Evolutionary conservation across 2,797 vertebrate genomes (phyloP).

Genomic region (Ctenopoma kingsleyae): DNA sequence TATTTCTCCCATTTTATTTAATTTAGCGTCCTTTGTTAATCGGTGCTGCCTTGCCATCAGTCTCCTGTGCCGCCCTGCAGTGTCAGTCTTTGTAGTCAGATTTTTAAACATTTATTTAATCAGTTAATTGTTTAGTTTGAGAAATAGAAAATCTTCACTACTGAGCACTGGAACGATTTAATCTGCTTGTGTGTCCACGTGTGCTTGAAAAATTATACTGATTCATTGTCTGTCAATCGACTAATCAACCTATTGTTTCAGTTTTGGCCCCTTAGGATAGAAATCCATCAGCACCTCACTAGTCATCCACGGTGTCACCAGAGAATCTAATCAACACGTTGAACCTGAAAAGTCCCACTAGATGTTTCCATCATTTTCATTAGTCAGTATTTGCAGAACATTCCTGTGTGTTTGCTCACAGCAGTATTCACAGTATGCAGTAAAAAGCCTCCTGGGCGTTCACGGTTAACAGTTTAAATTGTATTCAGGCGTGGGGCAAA

Average conservation of each 20-base stretch:
- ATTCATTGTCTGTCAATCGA: not conserved
- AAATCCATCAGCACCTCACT: not conserved
- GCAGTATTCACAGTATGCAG: slow-evolving; percentile 9
- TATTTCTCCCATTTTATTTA: not conserved
- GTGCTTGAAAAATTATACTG: not conserved
- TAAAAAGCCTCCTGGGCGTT: slow-evolving; percentile 35
- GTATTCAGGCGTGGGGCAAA: slow-evolving; percentile 41
- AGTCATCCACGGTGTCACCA: not conserved
- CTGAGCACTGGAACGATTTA: no score
- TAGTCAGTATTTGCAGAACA: not conserved
- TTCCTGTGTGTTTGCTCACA: slow-evolving; percentile 19
- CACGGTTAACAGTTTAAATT: slow-evolving; percentile 42
- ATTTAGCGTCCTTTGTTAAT: slow-evolving; percentile 54
- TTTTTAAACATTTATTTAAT: not conserved
- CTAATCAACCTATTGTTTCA: not conserved
- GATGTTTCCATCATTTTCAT: not conserved
- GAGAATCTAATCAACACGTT: not conserved
- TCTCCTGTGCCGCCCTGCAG: slow-evolving; percentile 42
- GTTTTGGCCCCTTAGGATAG: not conserved
- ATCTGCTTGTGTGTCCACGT: not conserved
- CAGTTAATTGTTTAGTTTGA: no score
- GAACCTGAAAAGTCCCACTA: not conserved
- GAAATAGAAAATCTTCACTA: not conserved
- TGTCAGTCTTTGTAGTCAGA: slow-evolving; percentile 43
- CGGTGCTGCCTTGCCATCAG: slow-evolving; percentile 27